Percentiles rank a stretch among this genome's conserved stretches.
Conservation (phyloP, 1,140 invertebrate species). For the Triops cancriformis region DNA sequence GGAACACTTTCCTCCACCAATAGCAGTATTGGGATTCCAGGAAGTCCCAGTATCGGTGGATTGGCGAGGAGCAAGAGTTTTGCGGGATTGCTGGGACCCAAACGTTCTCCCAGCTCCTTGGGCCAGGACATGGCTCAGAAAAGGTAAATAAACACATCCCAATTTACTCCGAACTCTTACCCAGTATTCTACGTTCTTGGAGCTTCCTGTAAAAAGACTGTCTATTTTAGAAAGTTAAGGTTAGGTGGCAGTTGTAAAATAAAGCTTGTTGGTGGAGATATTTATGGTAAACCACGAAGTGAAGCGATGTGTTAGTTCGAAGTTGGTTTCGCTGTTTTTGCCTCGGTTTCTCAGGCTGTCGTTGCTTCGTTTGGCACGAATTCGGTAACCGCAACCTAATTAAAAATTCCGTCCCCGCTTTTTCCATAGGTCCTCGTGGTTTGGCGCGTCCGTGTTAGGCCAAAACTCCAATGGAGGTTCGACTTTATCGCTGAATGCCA, state of each 20-base stretch:
- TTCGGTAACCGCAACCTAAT: neutral
- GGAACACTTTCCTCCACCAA: neutral
- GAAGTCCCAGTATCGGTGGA: constrained; percentile 16
- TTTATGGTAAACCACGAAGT: too few species aligned
- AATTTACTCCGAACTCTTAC: neutral
- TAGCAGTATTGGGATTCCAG: neutral
- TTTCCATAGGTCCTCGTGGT: constrained; percentile 22
- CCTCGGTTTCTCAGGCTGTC: too few species aligned
- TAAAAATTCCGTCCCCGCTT: neutral
- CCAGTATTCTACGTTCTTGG: neutral
- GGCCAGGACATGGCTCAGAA: constrained; percentile 7
- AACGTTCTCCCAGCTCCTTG: constrained; percentile 14
- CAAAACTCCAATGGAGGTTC: constrained; percentile 30
- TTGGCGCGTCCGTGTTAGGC: constrained; percentile 27
- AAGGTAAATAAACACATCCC: constrained; percentile 14
- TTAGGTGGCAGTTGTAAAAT: neutral
- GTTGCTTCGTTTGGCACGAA: too few species aligned
- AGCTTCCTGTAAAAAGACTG: neutral
- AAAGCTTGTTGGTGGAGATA: too few species aligned
- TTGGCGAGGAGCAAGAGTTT: constrained; percentile 26
- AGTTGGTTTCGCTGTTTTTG: too few species aligned
- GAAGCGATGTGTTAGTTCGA: too few species aligned
- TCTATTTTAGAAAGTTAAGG: neutral
- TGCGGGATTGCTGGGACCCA: constrained; percentile 20
- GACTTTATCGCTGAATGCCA: constrained; percentile 33